phyloP scores from a whole-genome alignment of 35 echinoderm and acorn worm species.

The Ophioderma brevispina region DNA sequence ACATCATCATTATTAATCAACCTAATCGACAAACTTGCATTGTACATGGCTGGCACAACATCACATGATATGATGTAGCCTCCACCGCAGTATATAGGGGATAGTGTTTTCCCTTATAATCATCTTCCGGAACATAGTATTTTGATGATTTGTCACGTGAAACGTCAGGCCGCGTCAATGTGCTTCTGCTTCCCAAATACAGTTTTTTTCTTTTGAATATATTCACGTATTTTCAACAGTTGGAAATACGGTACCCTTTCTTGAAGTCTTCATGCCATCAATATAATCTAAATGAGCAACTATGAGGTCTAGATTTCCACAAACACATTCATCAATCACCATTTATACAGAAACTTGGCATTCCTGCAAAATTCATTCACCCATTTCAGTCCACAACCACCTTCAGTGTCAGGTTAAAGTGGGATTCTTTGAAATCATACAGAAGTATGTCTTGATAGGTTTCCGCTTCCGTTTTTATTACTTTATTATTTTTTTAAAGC shows the following conservation, averaged over 20 bases:
- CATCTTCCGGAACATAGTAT: background rate
- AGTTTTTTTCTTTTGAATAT: background rate
- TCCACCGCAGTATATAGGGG: conserved; percentile 13
- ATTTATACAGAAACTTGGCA: conserved; percentile 17
- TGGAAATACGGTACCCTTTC: background rate
- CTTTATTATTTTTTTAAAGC: background rate
- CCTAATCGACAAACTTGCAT: background rate
- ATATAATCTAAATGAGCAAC: background rate
- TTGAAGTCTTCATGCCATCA: background rate
- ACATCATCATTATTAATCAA: conserved; percentile 20
- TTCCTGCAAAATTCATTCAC: background rate
- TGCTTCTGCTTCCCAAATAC: background rate
- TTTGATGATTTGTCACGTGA: background rate
- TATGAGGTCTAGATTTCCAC: conserved; percentile 23
- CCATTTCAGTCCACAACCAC: conserved; percentile 2
- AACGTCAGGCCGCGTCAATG: no score
- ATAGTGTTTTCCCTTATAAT: background rate
- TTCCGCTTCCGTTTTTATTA: background rate
- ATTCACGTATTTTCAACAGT: no score
- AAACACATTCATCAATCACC: conserved; percentile 31
- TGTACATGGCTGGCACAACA: background rate
- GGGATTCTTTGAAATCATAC: background rate
- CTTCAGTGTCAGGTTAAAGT: background rate
- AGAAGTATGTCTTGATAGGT: conserved; percentile 21
- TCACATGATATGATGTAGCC: conserved; percentile 17